A percentile compares a stretch with the other conserved stretches of the same genome.
These are phyloP conservation scores for Xylota segnis DNA, from an alignment of 2,888 invertebrate species.

Conservation along the genomic window DNA sequence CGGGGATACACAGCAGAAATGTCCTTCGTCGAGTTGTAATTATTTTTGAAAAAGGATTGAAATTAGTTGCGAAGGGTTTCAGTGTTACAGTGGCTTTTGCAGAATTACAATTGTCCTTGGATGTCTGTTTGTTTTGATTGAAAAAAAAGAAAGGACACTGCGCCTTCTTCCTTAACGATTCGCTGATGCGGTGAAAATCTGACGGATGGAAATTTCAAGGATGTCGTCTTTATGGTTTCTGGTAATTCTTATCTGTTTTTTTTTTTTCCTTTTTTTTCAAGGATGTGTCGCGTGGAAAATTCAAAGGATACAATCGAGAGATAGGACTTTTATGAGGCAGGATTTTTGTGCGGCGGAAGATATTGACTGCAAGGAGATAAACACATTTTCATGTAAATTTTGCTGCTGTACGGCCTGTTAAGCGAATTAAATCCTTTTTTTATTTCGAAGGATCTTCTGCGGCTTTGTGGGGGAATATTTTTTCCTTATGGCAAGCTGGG, in stretches of 20 bases:
- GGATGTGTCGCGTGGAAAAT: slow-evolving; percentile 1
- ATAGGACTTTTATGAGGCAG: slow-evolving; percentile 2
- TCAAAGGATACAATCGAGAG: neutral
- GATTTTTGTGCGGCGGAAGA: neutral
- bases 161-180: slow-evolving; percentile 6
- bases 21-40: slow-evolving; percentile 50
- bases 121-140: slow-evolving; percentile 56
- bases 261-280: neutral
- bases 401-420: slow-evolving; percentile 12
- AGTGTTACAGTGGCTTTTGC: slow-evolving; percentile 36
- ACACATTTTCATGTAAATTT: slow-evolving; percentile 38
- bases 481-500: too few species aligned
- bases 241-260: too few species aligned
- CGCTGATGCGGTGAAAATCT: slow-evolving; percentile 36
- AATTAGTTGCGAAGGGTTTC: slow-evolving; percentile 50
- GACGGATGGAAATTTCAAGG: slow-evolving; percentile 59
- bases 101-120: slow-evolving; percentile 43
- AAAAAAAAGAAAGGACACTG: slow-evolving; percentile 50
- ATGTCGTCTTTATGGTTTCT: neutral
- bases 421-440: slow-evolving; percentile 26
- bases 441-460: neutral
- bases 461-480: too few species aligned
- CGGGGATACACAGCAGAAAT: slow-evolving; percentile 25
- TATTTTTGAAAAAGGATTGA: slow-evolving; percentile 50
- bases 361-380: slow-evolving; percentile 5